Base-by-base conservation (phyloP, 2,797 vertebrate species). In the Gallinago nigripennis region DNA sequence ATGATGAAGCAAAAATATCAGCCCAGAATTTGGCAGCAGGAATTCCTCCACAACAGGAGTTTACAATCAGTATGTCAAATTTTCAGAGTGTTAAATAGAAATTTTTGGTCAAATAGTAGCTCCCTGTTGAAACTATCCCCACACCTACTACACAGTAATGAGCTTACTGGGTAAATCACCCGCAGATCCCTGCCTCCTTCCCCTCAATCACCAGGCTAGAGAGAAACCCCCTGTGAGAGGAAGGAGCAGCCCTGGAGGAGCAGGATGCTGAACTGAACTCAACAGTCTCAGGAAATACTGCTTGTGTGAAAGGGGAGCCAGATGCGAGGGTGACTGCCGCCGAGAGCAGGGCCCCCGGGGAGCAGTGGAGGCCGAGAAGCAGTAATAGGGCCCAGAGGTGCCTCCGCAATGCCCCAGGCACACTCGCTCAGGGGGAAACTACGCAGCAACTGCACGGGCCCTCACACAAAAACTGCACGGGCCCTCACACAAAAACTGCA, bases 161-260 rank as follows among this genome's bases (percentile, higher is more conserved):
- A 79, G 18, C 41, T 18, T 20, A 4, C 19, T 13, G 30, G 35
- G 27, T 31, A 16, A n/a, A 46, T 39, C 76, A 71, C 37, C 12
- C 16, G 31, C 37, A 78, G 57, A 30, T 12, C 71, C 50, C 50
- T 16, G 61, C 28, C 51, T 5, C 30, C 18, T 51, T 60, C 30
- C 69, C 19, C 64, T 72, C 78, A n/a, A 3, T 54, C 63, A 31
- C 4, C 70, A 68, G 0, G 0, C 7, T 2, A 18, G 35, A 70
- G 35, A 61, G 45, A 64, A 89, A 53, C 13, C 53, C 87, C 82
- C 87, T 7, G 7, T 6, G 45, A 25, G 41, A 60, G 28, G 57
- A 64, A 60, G 41, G 56, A 71, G 51, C 54, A 61, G 53, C 48
- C 8, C 65, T 50, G 10, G 6, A 83, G 45, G 28, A 88, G 79